Conservation (phyloP, 2,888 invertebrate species). For the Chloroclysta siterata region DNA sequence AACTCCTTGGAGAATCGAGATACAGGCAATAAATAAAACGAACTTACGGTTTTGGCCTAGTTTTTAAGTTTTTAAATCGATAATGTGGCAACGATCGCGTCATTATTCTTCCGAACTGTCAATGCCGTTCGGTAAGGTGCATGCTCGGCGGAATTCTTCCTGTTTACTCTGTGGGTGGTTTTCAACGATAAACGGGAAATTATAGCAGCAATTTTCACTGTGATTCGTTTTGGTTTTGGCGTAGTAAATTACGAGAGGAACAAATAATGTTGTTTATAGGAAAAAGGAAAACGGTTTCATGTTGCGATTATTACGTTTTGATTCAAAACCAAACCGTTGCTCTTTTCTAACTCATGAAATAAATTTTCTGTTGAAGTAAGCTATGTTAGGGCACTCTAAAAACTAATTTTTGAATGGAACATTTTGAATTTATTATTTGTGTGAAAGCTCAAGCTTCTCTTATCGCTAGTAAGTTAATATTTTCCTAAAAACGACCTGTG, state of each 20-base stretch:
- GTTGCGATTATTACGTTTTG: slow-evolving; percentile 15
- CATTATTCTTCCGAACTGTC: slow-evolving; percentile 56
- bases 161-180: slow-evolving; percentile 52
- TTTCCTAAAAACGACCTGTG: slow-evolving; percentile 15
- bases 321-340: slow-evolving; percentile 4
- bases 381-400: background rate
- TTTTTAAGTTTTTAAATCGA: slow-evolving; percentile 49
- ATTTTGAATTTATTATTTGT: slow-evolving; percentile 23
- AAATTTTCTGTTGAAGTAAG: background rate
- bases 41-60: slow-evolving; percentile 36
- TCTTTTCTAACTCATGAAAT: slow-evolving; percentile 13
- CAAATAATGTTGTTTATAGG: slow-evolving; percentile 33
- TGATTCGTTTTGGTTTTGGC: slow-evolving; percentile 33
- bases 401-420: slow-evolving; percentile 10
- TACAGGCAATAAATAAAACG: slow-evolving; percentile 36
- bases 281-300: slow-evolving; percentile 17
- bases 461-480: slow-evolving; percentile 10
- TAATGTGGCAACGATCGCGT: slow-evolving; percentile 48
- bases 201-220: slow-evolving; percentile 34
- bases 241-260: slow-evolving; percentile 27
- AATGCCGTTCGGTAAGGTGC: slow-evolving; percentile 54
- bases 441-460: slow-evolving; percentile 15
- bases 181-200: slow-evolving; percentile 33
- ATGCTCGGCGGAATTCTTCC: slow-evolving; percentile 51
- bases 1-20: slow-evolving; percentile 28